phyloP scores from a whole-genome alignment of 2,888 invertebrate species.

The Xylocampa areola region DNA sequence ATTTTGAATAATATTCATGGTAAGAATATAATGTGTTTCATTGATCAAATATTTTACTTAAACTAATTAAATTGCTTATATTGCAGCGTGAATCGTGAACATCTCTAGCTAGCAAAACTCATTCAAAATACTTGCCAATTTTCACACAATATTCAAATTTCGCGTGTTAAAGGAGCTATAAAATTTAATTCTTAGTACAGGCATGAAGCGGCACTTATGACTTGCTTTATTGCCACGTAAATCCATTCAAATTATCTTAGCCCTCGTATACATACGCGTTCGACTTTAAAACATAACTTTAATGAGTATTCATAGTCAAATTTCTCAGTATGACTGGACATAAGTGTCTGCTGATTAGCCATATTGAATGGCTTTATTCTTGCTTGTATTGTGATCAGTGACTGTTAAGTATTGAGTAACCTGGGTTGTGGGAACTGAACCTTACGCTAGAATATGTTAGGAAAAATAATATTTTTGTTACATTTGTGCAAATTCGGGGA shows the following conservation, averaged over 20 bases:
- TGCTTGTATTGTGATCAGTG: slow-evolving; percentile 35
- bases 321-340: slow-evolving; percentile 61
- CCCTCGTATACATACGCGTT: slow-evolving; percentile 49
- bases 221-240: slow-evolving; percentile 60
- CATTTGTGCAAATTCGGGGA: slow-evolving; percentile 20
- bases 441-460: slow-evolving; percentile 6
- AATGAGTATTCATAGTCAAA: slow-evolving; percentile 66
- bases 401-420: slow-evolving; percentile 42
- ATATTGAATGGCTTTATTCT: slow-evolving; percentile 55
- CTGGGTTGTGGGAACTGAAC: slow-evolving; percentile 32
- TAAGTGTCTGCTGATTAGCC: slow-evolving; percentile 58
- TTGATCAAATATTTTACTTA: no score
- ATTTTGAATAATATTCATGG: no score
- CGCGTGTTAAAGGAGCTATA: slow-evolving; percentile 76
- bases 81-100: no score
- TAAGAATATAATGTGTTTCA: no score
- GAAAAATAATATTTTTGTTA: slow-evolving; percentile 21
- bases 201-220: slow-evolving; percentile 74
- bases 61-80: no score
- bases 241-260: slow-evolving; percentile 70
- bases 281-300: slow-evolving; percentile 56
- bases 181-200: slow-evolving; percentile 71
- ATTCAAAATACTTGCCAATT: slow-evolving; percentile 61
- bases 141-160: slow-evolving; percentile 75
- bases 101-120: slow-evolving; percentile 47